A percentile compares a stretch with the other conserved stretches of the same genome.
These are phyloP conservation scores for Ypsolopha scabrella DNA, from an alignment of 2,888 invertebrate genomes.

Conservation along the genomic window DNA sequence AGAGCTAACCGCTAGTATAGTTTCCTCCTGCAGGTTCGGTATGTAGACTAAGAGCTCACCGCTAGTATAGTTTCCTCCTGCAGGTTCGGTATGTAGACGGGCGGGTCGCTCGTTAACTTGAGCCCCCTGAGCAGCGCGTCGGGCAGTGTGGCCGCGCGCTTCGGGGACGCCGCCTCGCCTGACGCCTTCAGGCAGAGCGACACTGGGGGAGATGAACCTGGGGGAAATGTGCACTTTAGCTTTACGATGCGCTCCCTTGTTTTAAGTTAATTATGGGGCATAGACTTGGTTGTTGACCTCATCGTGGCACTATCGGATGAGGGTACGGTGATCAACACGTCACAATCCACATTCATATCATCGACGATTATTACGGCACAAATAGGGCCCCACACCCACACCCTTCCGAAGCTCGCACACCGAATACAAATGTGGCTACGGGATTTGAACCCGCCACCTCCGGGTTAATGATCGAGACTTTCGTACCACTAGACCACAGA, in stretches of 20 bases:
- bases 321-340: background rate
- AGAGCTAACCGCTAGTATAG: constrained; percentile 82
- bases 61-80: constrained; percentile 96
- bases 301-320: no score
- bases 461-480: no score
- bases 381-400: no score
- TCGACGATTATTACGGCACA: no score
- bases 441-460: no score
- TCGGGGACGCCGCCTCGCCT: constrained; percentile 74
- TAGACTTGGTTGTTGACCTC: no score
- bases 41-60: constrained; percentile 74
- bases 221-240: background rate
- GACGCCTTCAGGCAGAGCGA: constrained; percentile 61
- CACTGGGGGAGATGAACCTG: constrained; percentile 43
- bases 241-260: background rate
- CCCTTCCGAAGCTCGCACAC: no score
- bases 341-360: no score
- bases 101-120: constrained; percentile 56
- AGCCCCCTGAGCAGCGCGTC: constrained; percentile 62
- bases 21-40: constrained; percentile 95
- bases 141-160: constrained; percentile 56
- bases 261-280: no score
- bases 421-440: no score
- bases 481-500: no score
- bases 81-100: constrained; percentile 90